phyloP scores from a whole-genome alignment of 2,888 invertebrate species.

The Mylabris sibirica region DNA sequence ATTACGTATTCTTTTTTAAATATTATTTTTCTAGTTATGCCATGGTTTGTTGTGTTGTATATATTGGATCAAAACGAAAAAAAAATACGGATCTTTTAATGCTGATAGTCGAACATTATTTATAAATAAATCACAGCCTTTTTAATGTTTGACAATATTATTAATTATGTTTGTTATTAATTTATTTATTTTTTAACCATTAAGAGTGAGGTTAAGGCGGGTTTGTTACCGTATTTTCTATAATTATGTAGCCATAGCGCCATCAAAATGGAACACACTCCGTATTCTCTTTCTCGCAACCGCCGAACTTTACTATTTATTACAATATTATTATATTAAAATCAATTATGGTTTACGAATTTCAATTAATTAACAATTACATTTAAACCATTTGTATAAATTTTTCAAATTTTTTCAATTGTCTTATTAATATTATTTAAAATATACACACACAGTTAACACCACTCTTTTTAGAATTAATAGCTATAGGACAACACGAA shows the following conservation, averaged over 20 bases:
- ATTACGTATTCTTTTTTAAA: not conserved
- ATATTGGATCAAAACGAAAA: constrained; percentile 21
- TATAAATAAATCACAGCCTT: constrained; percentile 16
- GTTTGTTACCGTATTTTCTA: constrained; percentile 52
- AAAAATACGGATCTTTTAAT: constrained; percentile 30
- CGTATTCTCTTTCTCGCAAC: constrained; percentile 47
- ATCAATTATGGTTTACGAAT: not conserved
- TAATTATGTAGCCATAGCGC: constrained; percentile 59
- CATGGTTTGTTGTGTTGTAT: constrained; percentile 32
- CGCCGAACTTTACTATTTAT: constrained; percentile 47
- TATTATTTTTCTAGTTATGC: constrained; percentile 22
- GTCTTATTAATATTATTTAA: constrained; percentile 7
- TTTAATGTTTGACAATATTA: constrained; percentile 16
- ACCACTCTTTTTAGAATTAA: constrained; percentile 20
- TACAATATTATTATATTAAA: not conserved
- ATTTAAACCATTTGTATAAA: not conserved
- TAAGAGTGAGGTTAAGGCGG: constrained; percentile 59
- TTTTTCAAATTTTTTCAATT: not conserved
- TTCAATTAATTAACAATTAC: constrained; percentile 1
- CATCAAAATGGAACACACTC: constrained; percentile 58
- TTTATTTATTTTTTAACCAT: constrained; percentile 20
- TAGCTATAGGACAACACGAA: constrained; percentile 31
- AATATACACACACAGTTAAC: constrained; percentile 27
- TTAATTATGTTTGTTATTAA: constrained; percentile 26
- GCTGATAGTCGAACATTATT: constrained; percentile 31